Evolutionary conservation across 2,113 vertebrate species (phyloP).

Genomic region (Choloepus hoffmanni): DNA sequence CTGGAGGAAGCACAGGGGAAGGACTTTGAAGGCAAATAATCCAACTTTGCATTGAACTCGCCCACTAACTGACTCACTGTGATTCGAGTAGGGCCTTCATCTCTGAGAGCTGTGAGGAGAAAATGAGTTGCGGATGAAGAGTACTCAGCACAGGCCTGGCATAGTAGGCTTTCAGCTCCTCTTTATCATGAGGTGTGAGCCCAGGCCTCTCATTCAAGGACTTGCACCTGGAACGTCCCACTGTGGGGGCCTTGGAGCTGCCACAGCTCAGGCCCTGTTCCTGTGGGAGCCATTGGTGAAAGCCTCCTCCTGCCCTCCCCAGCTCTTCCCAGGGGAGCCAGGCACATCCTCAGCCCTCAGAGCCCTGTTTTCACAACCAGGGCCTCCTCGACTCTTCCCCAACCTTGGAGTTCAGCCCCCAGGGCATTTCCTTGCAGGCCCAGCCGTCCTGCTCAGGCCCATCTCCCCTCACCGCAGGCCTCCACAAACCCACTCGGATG

Average conservation of each 20-base stretch:
- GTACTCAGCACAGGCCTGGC: neutral
- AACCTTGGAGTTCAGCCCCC: constrained; percentile 32
- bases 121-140: neutral
- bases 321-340: neutral
- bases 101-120: neutral
- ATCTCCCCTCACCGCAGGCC: constrained; percentile 75
- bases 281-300: neutral
- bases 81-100: neutral
- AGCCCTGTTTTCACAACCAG: neutral
- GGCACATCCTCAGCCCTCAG: neutral
- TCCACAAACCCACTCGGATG: constrained; percentile 85
- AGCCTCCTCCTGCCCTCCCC: neutral
- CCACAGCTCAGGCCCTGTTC: too few species aligned
- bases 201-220: neutral
- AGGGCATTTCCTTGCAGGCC: neutral
- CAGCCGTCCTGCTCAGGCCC: constrained; percentile 64
- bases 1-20: neutral
- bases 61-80: neutral
- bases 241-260: neutral
- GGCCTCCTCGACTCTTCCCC: neutral
- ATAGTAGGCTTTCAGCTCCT: neutral
- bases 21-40: neutral
- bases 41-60: neutral
- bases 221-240: neutral
- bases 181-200: neutral